Percentiles rank a stretch among this genome's conserved stretches.
These are phyloP conservation scores for Mesembrinibis cayennensis DNA, from an alignment of 2,113 vertebrate genomes.

Conservation along the genomic window DNA sequence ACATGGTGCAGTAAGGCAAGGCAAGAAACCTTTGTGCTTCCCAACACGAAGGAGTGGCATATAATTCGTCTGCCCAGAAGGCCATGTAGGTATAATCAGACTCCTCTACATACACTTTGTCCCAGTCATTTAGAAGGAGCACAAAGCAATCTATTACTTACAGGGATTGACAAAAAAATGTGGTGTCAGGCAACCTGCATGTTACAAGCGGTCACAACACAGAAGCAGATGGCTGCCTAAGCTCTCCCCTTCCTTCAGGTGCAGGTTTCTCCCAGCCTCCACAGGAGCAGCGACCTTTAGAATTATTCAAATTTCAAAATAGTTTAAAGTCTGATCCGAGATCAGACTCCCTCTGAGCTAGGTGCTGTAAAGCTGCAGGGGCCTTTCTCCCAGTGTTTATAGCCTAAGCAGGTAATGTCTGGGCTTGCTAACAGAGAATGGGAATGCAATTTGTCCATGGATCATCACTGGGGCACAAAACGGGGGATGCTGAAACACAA, in stretches of 20 bases:
- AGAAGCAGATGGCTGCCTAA: not conserved
- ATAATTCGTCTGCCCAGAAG: not conserved
- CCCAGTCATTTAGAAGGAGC: not conserved
- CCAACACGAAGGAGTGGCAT: not conserved
- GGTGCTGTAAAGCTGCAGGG: not conserved
- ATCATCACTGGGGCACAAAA: not conserved
- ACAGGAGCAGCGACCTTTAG: not conserved
- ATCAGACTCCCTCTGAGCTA: not conserved
- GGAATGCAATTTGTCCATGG: not conserved
- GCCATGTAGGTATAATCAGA: not conserved
- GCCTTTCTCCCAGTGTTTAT: not conserved
- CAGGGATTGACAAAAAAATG: not conserved
- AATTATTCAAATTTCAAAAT: not conserved
- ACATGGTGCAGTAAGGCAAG: not conserved
- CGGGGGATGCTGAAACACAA: not conserved
- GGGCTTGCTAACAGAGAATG: not conserved
- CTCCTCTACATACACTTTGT: not conserved
- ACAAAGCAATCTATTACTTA: not conserved
- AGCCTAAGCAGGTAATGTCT: not conserved
- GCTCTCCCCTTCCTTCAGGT: not conserved
- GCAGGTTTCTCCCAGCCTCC: not conserved
- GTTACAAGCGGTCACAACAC: not conserved
- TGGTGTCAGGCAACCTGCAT: rapidly evolving
- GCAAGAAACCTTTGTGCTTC: not conserved
- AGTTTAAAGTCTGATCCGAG: not conserved